Evolutionary conservation across 2,888 invertebrate genomes (phyloP).

Genomic region (Noctua janthe): DNA sequence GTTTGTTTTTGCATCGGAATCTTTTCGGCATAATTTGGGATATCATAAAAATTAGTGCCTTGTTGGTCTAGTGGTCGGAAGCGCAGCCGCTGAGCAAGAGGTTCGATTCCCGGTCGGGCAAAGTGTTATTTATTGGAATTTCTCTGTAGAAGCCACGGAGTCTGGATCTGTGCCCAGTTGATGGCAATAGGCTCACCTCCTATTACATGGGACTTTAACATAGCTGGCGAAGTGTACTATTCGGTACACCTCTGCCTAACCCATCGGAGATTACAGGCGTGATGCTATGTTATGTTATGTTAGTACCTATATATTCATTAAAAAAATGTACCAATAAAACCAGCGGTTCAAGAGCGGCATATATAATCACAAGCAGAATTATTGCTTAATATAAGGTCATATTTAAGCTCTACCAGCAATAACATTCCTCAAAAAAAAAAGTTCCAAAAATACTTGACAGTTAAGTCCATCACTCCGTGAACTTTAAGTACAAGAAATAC

Average conservation of each 20-base stretch:
- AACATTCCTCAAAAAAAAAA: not conserved
- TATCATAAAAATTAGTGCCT: not conserved
- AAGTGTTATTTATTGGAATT: not conserved
- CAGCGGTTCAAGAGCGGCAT: not conserved
- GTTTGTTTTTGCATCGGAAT: not conserved
- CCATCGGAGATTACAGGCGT: no score
- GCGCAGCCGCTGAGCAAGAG: not conserved
- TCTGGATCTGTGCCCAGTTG: not conserved
- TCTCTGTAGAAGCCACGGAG: not conserved
- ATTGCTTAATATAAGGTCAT: not conserved
- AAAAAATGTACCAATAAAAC: not conserved
- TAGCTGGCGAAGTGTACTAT: no score
- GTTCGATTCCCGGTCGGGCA: not conserved
- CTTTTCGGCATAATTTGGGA: not conserved
- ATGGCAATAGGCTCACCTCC: not conserved
- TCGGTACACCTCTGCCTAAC: no score
- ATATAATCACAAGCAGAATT: not conserved
- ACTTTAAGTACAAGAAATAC: constrained; percentile 4
- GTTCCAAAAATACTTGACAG: not conserved
- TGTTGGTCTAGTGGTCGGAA: not conserved
- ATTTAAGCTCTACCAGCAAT: not conserved
- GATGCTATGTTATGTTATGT: no score
- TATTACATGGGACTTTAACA: no score
- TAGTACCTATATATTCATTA: not conserved
- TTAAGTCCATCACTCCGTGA: not conserved